A percentile compares a stretch with the other conserved stretches of the same genome.
Evolutionary conservation across 2,888 invertebrate genomes (phyloP).

Genomic region (Stramonita haemastoma): DNA sequence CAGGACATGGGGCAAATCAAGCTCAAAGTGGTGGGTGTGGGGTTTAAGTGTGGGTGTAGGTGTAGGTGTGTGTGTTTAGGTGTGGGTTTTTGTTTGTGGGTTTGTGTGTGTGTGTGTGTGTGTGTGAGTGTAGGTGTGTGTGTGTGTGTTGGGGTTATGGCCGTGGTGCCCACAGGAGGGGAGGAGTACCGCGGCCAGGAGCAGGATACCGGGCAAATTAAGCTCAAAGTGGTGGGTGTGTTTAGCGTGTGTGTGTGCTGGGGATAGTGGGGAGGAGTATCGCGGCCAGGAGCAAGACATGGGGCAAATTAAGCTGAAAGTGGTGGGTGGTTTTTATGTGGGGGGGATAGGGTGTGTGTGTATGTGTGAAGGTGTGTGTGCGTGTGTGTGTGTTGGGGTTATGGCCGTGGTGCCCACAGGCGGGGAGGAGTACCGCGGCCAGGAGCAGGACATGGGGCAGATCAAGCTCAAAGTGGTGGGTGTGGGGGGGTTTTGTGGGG

Average conservation of each 20-base stretch:
- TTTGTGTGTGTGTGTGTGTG: no score
- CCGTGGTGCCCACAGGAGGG: no score
- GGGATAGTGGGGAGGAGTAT: constrained; percentile 44
- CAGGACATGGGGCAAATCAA: constrained; percentile 50
- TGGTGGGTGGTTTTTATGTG: constrained; percentile 59
- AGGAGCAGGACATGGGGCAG: constrained; percentile 47
- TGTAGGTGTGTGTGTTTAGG: background rate
- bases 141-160: background rate
- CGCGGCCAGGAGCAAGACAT: constrained; percentile 47
- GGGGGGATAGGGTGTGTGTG: background rate
- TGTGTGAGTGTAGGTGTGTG: no score
- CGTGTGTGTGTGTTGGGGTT: background rate
- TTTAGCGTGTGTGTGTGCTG: background rate
- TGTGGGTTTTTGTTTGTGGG: no score
- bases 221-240: constrained; percentile 71
- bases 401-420: background rate
- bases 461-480: constrained; percentile 71
- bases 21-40: constrained; percentile 71
- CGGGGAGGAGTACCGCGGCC: constrained; percentile 48
- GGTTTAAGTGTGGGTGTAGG: background rate
- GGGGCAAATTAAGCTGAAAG: constrained; percentile 63
- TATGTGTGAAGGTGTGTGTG: background rate
- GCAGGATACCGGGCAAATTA: constrained; percentile 49
- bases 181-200: constrained; percentile 53
- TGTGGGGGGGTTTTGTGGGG: no score